Base-by-base conservation (phyloP, 2,888 invertebrate species). In the Cyclophora punctaria region DNA sequence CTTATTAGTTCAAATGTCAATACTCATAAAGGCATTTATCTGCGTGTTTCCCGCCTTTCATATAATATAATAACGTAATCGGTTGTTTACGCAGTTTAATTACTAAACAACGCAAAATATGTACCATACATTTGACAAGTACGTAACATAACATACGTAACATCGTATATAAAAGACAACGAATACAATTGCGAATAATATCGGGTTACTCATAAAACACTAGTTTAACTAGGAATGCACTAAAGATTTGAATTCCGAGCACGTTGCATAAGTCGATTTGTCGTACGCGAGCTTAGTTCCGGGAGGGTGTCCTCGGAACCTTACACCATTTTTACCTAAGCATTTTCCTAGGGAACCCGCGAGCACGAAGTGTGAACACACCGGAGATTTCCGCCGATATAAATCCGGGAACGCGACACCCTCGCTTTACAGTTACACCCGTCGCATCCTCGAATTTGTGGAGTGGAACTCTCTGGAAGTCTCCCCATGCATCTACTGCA, bases 371-470 rank as follows among this genome's bases (percentile, higher is more conserved):
- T 79, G 80, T 78, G 81, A 81, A 78, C 77, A 77, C 71, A 73
- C 70, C 73, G 71, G 78, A 79, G 79, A 80, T 82, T 80, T 79
- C 74, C 78, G 69, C 76, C 74, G 76, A 79, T 83, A 82, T 84
- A 84, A 83, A 84, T 83, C 81, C 77, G 70, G 70, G 73, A 69
- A 73, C 71, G 75, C 73, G 78, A 80, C 80, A 79, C 72, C 76
- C 71, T 69, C 71, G 72, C 77, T 75, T 76, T 78, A 75, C 20
- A 20, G 20, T 20, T 2, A 20, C 73, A 67, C 72, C 67, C 75
- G 71, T 69, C 71, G 75, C 56, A 80, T 78, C 75, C 77, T 70
- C 71, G 76, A 81, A 83, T 84, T 83, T 82, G 79, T 78, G 73
- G 69, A 77, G 70, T 77, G 73, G 72, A 80, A 71, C 71, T 72